Percentiles rank a stretch among this genome's conserved stretches.
These are phyloP conservation scores for Mylabris sibirica DNA, from an alignment of 2,888 invertebrate genomes.

Conservation along the genomic window DNA sequence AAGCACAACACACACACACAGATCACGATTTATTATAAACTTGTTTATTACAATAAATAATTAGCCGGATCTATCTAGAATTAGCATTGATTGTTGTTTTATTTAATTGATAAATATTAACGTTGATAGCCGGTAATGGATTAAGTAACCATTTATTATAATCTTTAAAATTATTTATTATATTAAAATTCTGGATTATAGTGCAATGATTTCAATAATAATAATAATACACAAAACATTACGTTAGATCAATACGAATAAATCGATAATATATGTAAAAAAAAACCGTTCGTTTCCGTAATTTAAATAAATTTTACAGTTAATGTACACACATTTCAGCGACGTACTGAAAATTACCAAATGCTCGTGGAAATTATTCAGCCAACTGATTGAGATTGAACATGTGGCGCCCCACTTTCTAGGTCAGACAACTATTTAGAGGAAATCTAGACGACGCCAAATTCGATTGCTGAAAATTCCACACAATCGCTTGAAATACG, in stretches of 20 bases:
- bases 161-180: slow-evolving; percentile 5
- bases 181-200: slow-evolving; percentile 16
- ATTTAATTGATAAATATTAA: background rate
- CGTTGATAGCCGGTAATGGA: background rate
- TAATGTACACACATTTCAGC: slow-evolving; percentile 18
- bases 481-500: no score
- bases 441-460: background rate
- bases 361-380: slow-evolving; percentile 25
- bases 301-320: background rate
- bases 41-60: slow-evolving; percentile 2
- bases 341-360: slow-evolving; percentile 30
- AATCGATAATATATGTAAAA: background rate
- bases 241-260: slow-evolving; percentile 21
- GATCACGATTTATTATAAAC: background rate
- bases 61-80: background rate
- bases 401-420: slow-evolving; percentile 45
- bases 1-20: no score
- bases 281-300: background rate
- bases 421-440: slow-evolving; percentile 47
- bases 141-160: slow-evolving; percentile 29
- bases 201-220: slow-evolving; percentile 3
- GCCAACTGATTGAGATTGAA: slow-evolving; percentile 21
- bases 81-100: background rate
- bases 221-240: slow-evolving; percentile 16
- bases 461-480: background rate